Percentiles rank a stretch among this genome's conserved stretches.
These are phyloP conservation scores for Astatoreochromis straeleni DNA, from an alignment of 2,113 vertebrate species.

Conservation along the genomic window DNA sequence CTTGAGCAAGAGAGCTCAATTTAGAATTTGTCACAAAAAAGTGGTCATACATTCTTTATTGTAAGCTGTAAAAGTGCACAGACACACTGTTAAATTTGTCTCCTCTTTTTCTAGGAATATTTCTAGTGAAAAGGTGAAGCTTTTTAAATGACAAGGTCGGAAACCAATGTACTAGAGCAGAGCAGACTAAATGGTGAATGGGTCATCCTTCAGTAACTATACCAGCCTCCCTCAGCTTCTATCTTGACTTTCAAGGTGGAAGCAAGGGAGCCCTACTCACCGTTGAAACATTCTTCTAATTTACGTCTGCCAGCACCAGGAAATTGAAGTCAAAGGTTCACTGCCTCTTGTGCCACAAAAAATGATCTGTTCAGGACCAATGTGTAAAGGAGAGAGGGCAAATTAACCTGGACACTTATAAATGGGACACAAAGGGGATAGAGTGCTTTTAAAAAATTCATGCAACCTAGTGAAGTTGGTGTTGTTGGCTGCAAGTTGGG, in stretches of 20 bases:
- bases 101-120: not conserved
- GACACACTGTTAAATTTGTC: not conserved
- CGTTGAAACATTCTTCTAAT: conserved; percentile 64
- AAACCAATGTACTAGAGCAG: not conserved
- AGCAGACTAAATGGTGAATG: conserved; percentile 6
- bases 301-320: conserved; percentile 53
- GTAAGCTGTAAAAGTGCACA: not conserved
- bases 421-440: conserved; percentile 25
- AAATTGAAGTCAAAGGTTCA: conserved; percentile 74
- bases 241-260: conserved; percentile 14
- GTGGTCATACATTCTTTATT: not conserved
- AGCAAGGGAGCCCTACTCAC: conserved; percentile 16
- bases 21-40: not conserved
- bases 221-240: conserved; percentile 14
- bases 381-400: conserved; percentile 39
- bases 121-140: not conserved
- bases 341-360: conserved; percentile 56
- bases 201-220: conserved; percentile 23
- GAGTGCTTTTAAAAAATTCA: conserved; percentile 35
- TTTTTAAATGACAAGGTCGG: not conserved
- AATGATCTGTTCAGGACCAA: conserved; percentile 37
- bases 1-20: not conserved
- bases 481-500: not conserved
- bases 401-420: conserved; percentile 59
- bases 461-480: conserved; percentile 19